These are phyloP conservation scores for Brachionus koreanus DNA, from an alignment of 1,140 invertebrate species.

Conservation along the genomic window DNA sequence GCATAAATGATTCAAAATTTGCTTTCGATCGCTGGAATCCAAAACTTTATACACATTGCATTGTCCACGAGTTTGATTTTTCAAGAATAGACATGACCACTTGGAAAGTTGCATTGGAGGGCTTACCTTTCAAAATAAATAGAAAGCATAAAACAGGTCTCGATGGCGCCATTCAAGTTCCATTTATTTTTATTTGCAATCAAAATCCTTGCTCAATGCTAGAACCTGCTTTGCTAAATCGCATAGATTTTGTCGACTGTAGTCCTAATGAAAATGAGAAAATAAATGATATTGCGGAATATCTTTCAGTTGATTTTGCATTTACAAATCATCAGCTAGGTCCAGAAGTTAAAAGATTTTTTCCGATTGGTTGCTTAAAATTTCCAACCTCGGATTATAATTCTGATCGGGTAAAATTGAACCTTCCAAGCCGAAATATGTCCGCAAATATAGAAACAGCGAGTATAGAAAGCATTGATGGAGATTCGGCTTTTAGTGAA, in stretches of 20 bases:
- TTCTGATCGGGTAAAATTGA: no score
- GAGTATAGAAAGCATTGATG: no score
- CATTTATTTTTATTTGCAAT: neutral
- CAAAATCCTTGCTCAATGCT: neutral
- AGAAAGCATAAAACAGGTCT: neutral
- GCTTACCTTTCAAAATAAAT: constrained; percentile 1
- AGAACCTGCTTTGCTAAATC: neutral
- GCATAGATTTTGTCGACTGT: neutral
- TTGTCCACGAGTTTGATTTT: neutral
- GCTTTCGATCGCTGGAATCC: neutral
- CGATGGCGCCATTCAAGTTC: neutral
- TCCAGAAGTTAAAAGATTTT: neutral
- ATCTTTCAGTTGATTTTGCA: neutral
- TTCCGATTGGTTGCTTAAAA: neutral
- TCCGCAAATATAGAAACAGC: no score
- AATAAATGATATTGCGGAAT: neutral
- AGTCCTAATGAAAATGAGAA: neutral
- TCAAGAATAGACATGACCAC: neutral
- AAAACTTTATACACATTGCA: neutral
- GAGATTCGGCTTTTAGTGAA: no score
- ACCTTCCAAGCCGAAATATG: no score
- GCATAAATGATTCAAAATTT: neutral
- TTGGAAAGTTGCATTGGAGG: neutral
- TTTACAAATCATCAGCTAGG: neutral
- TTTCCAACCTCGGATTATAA: neutral